Conservation (phyloP, 2,888 invertebrate genomes). For the Erannis defoliaria region DNA sequence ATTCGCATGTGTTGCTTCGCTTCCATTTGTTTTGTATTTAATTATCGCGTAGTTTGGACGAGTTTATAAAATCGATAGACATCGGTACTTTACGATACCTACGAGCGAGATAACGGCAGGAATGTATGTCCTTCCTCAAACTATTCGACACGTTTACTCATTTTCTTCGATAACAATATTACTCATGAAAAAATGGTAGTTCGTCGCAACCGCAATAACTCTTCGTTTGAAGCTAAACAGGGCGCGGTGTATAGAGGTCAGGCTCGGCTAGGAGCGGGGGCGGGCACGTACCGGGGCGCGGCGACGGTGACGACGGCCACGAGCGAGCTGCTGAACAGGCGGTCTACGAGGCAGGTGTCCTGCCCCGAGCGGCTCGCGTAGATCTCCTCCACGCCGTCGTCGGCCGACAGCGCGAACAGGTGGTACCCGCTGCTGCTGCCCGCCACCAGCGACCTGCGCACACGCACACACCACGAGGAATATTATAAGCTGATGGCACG, state of each 20-base stretch:
- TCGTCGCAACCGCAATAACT: too few relatives aligned
- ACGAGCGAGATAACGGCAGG: too few relatives aligned
- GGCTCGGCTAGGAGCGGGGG: background rate
- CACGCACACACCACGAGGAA: background rate
- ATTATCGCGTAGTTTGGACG: too few relatives aligned
- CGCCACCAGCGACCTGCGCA: conserved; percentile 94
- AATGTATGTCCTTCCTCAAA: background rate
- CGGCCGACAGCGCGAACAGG: conserved; percentile 93
- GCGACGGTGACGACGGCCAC: conserved; percentile 97
- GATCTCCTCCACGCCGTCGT: conserved; percentile 95
- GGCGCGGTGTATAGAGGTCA: background rate
- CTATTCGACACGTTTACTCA: background rate
- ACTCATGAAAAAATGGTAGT: too few relatives aligned
- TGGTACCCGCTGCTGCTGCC: conserved; percentile 97
- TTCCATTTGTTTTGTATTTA: too few relatives aligned
- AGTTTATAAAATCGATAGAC: too few relatives aligned
- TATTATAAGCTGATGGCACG: too few relatives aligned
- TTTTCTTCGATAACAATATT: too few relatives aligned
- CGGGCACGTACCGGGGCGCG: conserved; percentile 90
- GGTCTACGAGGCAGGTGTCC: conserved; percentile 96
- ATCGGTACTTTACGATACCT: too few relatives aligned
- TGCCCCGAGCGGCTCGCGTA: conserved; percentile 94
- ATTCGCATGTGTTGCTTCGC: too few relatives aligned
- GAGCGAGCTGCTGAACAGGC: conserved; percentile 98
- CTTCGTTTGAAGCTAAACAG: background rate